A percentile compares a stretch with the other conserved stretches of the same genome.
Evolutionary conservation across 2,888 invertebrate species (phyloP).

Genomic region (Ochropleura leucogaster): DNA sequence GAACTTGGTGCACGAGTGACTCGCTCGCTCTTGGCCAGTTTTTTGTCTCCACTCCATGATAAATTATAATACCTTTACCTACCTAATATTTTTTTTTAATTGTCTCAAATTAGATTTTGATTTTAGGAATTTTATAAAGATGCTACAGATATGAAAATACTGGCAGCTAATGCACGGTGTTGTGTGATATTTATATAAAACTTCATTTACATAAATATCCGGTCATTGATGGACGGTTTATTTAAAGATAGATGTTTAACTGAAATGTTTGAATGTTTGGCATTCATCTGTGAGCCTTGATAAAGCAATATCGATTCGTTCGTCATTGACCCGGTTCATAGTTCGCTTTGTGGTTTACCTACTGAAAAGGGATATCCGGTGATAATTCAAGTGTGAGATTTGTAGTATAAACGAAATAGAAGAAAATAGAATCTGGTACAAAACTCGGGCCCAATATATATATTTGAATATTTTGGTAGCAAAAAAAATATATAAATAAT

Average conservation of each 20-base stretch:
- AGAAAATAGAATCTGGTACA: background rate
- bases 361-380: slow-evolving; percentile 15
- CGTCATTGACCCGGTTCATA: slow-evolving; percentile 47
- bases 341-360: slow-evolving; percentile 13
- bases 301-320: slow-evolving; percentile 21
- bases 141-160: background rate
- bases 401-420: background rate
- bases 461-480: background rate
- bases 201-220: slow-evolving; percentile 21
- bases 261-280: slow-evolving; percentile 42
- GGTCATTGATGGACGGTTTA: slow-evolving; percentile 26
- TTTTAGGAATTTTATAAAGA: too few relatives aligned
- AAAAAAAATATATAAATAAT: background rate
- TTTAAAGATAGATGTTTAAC: slow-evolving; percentile 31
- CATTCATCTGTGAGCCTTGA: slow-evolving; percentile 34
- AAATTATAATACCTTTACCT: too few relatives aligned
- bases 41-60: too few relatives aligned
- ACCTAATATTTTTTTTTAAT: too few relatives aligned
- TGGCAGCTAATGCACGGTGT: background rate
- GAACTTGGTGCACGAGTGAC: too few relatives aligned
- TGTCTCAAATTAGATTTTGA: too few relatives aligned
- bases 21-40: too few relatives aligned
- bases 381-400: background rate
- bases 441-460: background rate
- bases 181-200: slow-evolving; percentile 17